Percentiles rank a stretch among this genome's conserved stretches.
phyloP scores from a whole-genome alignment of 2,888 invertebrate species.

The Hybos culiciformis region DNA sequence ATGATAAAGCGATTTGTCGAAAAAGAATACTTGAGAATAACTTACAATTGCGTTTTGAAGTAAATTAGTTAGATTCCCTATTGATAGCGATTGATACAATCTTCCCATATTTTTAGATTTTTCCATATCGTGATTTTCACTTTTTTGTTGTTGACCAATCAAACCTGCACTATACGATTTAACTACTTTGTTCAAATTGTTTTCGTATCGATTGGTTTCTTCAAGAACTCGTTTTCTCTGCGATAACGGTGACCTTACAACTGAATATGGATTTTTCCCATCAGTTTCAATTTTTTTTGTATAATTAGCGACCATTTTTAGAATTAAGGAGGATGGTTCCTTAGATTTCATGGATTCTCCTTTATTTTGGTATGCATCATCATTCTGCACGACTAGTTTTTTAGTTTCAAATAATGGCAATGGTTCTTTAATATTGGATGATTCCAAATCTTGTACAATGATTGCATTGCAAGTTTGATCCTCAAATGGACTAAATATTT shows the following conservation, averaged over 20 bases:
- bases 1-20: too few species aligned
- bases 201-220: slow-evolving; percentile 38
- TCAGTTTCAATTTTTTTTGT: slow-evolving; percentile 26
- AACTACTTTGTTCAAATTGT: slow-evolving; percentile 38
- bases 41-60: too few species aligned
- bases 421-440: slow-evolving; percentile 26
- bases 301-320: slow-evolving; percentile 56
- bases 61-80: too few species aligned
- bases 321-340: slow-evolving; percentile 54
- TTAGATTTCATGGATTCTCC: slow-evolving; percentile 33
- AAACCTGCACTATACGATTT: slow-evolving; percentile 48
- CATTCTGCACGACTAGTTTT: slow-evolving; percentile 46
- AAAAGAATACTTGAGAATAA: too few species aligned
- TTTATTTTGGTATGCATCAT: slow-evolving; percentile 32
- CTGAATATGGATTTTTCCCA: slow-evolving; percentile 48
- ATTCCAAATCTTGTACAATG: slow-evolving; percentile 13
- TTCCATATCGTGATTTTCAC: too few species aligned
- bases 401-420: too few species aligned
- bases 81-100: too few species aligned
- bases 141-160: too few species aligned
- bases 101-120: too few species aligned
- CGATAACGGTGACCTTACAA: slow-evolving; percentile 48
- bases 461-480: slow-evolving; percentile 3
- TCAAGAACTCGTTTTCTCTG: slow-evolving; percentile 44
- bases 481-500: slow-evolving; percentile 58